A percentile compares a stretch with the other conserved stretches of the same genome.
Evolutionary conservation across 2,113 vertebrate species (phyloP).

Genomic region (Grantiella picta): DNA sequence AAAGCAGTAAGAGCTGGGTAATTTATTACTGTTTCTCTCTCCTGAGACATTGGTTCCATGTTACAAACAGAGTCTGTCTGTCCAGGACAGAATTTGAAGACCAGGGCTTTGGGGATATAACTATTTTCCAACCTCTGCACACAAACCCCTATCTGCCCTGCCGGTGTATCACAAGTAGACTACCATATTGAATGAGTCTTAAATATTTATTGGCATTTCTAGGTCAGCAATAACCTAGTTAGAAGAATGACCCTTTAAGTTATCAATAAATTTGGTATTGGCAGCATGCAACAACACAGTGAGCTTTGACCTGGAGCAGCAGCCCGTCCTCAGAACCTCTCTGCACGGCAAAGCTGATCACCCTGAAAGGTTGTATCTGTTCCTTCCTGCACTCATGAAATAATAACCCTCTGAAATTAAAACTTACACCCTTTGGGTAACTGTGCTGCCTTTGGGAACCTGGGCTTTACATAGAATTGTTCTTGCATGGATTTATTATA

Average conservation of each 20-base stretch:
- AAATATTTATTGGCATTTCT: background rate
- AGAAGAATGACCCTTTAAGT: background rate
- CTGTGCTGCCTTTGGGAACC: background rate
- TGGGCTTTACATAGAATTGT: background rate
- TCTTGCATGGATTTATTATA: background rate
- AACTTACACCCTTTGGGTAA: background rate
- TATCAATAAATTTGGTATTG: background rate
- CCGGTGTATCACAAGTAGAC: background rate
- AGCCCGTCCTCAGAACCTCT: background rate
- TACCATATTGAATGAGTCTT: background rate
- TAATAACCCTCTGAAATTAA: background rate
- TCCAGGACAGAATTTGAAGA: background rate
- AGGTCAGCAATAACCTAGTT: background rate
- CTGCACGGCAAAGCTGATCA: background rate
- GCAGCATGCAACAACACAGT: background rate
- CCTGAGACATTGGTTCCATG: background rate
- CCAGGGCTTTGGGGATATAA: background rate
- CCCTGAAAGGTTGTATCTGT: background rate
- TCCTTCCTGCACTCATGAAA: background rate
- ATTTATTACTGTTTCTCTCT: background rate
- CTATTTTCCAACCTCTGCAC: background rate
- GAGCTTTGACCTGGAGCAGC: background rate
- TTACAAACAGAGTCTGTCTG: background rate
- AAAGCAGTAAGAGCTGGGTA: background rate
- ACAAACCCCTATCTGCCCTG: background rate